A percentile compares a stretch with the other conserved stretches of the same genome.
Conservation (phyloP, 2,888 invertebrate species). For the Amiota minor region DNA sequence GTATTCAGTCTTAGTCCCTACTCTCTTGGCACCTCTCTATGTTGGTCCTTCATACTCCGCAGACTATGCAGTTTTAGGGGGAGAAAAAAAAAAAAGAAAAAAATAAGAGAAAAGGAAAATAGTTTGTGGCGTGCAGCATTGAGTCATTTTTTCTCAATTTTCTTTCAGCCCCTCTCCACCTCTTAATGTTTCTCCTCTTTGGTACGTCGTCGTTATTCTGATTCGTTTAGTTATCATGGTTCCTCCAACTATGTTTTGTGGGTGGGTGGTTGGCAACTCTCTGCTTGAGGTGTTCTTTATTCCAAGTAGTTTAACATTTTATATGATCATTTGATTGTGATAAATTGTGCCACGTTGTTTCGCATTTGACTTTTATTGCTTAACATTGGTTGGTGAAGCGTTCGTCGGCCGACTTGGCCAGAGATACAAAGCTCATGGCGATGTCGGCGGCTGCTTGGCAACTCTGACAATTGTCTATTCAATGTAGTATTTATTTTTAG, state of each 20-base stretch:
- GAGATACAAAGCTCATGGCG: neutral
- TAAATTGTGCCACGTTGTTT: constrained; percentile 62
- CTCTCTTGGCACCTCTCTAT: no score
- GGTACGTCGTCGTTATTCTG: no score
- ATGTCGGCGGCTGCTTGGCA: neutral
- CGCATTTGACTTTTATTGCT: constrained; percentile 64
- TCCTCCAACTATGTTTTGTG: constrained; percentile 9
- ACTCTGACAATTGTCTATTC: neutral
- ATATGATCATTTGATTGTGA: constrained; percentile 62
- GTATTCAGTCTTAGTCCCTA: neutral
- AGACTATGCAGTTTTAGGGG: neutral
- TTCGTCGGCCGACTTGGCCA: neutral
- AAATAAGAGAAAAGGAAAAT: neutral
- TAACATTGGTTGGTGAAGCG: neutral
- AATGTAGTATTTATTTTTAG: neutral
- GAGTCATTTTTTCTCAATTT: constrained; percentile 24
- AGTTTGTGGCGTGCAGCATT: constrained; percentile 25
- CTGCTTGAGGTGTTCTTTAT: constrained; percentile 15
- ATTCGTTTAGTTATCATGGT: neutral
- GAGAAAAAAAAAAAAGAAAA: no score
- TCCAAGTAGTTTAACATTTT: constrained; percentile 34
- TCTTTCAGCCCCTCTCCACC: neutral
- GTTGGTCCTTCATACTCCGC: neutral
- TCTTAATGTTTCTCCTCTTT: no score
- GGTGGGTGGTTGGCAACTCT: constrained; percentile 30